These are phyloP conservation scores for Dasyornis broadbenti DNA, from an alignment of 2,113 vertebrate genomes.

Conservation along the genomic window DNA sequence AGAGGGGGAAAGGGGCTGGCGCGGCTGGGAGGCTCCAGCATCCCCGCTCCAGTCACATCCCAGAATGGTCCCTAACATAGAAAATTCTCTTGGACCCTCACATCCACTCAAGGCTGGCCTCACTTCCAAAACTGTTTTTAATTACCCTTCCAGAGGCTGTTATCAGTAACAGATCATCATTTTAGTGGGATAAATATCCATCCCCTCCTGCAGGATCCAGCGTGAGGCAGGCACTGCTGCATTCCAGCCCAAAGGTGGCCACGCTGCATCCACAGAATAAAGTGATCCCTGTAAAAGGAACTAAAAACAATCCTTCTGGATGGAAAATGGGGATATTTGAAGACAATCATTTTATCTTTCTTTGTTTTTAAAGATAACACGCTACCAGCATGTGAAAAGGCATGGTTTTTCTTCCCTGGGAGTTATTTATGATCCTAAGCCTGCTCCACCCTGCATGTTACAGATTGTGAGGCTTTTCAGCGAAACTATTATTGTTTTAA, in stretches of 20 bases:
- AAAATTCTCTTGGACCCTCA: background rate
- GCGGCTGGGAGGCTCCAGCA: background rate
- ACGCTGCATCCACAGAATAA: background rate
- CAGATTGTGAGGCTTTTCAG: background rate
- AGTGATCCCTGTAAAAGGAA: background rate
- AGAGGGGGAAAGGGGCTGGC: background rate
- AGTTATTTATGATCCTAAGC: background rate
- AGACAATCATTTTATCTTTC: background rate
- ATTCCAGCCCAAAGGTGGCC: background rate
- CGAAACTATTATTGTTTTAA: background rate
- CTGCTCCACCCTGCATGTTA: background rate
- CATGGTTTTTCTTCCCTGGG: background rate
- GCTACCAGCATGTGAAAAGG: background rate
- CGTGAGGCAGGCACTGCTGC: background rate
- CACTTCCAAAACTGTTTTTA: background rate
- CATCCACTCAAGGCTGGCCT: background rate
- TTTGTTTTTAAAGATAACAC: background rate
- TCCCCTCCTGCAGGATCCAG: background rate
- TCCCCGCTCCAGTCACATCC: background rate
- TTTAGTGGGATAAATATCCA: background rate
- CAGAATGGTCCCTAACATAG: rapidly evolving
- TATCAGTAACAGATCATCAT: background rate
- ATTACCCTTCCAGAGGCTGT: background rate
- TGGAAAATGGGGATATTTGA: background rate
- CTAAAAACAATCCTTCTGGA: background rate